Evolutionary conservation across 2,888 invertebrate genomes (phyloP), one percentile per base, ranked within the genome.

Genomic region (Harpalus rufipes): DNA sequence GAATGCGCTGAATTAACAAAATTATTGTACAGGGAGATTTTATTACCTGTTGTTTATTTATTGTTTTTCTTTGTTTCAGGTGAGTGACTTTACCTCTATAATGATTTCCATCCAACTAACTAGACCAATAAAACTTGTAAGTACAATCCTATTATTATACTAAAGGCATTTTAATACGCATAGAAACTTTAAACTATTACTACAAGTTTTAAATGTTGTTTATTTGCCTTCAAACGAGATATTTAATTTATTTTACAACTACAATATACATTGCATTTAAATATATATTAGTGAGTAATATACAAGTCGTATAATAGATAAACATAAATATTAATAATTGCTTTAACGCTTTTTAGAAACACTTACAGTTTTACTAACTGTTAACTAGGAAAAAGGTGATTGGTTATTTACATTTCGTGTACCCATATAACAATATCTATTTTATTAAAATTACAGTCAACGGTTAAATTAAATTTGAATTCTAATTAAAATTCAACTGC

Each of bases 11-110:
- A 58, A 78, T 58, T 78, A 58, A 51, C 25, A 32, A 58, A 74
- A 76, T 76, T 25, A 78, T 78, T 78, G 78, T 78, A 25, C 16
- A n/a, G 41, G 39, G 68, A n/a, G 14, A 72, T 72, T 72, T 72
- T 72, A 72, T 72, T 72, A 14, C 68, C 16, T 39, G 44, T 74
- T 74, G 72, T 74, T 74, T 74, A 44, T 18, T 74, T 74, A 74
- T 74, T 74, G 72, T 74, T 74, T 59, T 44, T 74, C 44, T 74
- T 74, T 74, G 72, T 74, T 74, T 44, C 44, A 74, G 72, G 72
- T 74, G 41, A 74, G 72, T 74, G 41, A 7, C n/a, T n/a, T 14
- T 68, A 39, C 7, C 14, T 14, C 14, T 59, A 10, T 68, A 51
- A 51, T 51, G 44, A 51, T 51, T 25, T 68, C 12, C 39, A n/a